Base-by-base conservation (phyloP, 2,888 invertebrate genomes). In the Hetaerina titia region DNA sequence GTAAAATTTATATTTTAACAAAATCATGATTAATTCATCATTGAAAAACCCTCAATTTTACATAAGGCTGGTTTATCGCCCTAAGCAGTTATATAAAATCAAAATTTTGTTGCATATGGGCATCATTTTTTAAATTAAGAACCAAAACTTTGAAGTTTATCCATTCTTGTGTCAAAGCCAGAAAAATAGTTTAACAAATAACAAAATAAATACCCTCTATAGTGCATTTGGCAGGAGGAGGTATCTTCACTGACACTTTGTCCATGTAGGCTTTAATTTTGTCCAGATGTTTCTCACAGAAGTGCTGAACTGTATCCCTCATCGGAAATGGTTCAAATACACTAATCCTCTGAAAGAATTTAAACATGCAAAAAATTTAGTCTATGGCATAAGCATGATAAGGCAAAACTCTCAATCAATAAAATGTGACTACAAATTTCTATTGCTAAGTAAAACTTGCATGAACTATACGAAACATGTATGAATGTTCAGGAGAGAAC, bases 181-280 rank as follows among this genome's bases (percentile, higher is more conserved):
- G 2, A 90, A 17, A 57, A 90, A 13, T 60, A 19, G 13, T 45
- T 45, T 45, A 45, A 45, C 9, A 25, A 92, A 19, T 60, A 31
- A 56, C 64, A 64, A 69, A 63, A 63, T 64, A 56, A 69, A 31
- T 96, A 98, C 99, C 99, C 97, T 99, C 99, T 95, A 99, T 99
- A 87, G 99, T 99, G 96, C 99, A 99, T 96, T 99, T 98, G 8
- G 98, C 98, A 0, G 99, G 99, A 88, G 99, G 98, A 22, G 99
- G 99, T 96, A 99, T 97, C 96, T 98, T 97, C 95, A 98, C 97
- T 60, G 98, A 98, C 9, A 99, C 98, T 96, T 98, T 98, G 96
- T 98, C 98, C 98, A 99, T 99, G 96, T 98, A 99, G 45, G 98
- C 97, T 96, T 99, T 98, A 95, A 99, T 99, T 96, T 99, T 99